Percentiles rank a stretch among this genome's conserved stretches.
phyloP scores from a whole-genome alignment of 2,113 vertebrate genomes.

The Amblyopsis rosae region DNA sequence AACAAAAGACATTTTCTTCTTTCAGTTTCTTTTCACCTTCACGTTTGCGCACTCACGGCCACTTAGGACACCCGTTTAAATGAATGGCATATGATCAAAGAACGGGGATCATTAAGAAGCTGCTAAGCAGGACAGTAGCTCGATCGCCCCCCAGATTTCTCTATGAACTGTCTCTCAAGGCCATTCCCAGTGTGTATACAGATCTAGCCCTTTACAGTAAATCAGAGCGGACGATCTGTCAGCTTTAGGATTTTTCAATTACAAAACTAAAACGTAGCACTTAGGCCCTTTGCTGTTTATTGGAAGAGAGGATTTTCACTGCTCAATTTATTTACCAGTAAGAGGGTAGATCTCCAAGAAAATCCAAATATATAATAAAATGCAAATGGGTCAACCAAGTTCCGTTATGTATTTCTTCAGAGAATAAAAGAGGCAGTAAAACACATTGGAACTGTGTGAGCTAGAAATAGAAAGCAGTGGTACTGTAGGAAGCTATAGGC shows the following conservation, averaged over 20 bases:
- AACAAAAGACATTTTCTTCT: constrained; percentile 15
- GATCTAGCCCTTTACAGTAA: constrained; percentile 21
- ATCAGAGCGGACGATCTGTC: constrained; percentile 4
- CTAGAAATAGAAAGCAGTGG: constrained; percentile 26
- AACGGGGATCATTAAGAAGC: background rate
- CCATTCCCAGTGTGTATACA: constrained; percentile 26
- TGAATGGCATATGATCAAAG: constrained; percentile 1
- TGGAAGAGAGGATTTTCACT: background rate
- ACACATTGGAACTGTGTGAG: background rate
- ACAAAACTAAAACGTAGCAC: background rate
- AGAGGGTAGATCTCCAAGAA: background rate
- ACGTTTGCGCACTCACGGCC: background rate
- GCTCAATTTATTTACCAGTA: background rate
- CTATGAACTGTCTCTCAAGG: constrained; percentile 33
- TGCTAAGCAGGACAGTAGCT: background rate
- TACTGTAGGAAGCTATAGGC: constrained; percentile 6
- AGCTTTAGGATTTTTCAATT: constrained; percentile 9
- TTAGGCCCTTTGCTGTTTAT: background rate
- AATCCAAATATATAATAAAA: background rate
- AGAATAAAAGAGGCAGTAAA: background rate
- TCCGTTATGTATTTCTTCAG: background rate
- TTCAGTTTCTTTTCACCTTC: too few species aligned
- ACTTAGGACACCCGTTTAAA: constrained; percentile 2
- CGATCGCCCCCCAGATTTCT: constrained; percentile 1
- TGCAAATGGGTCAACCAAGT: background rate